Evolutionary conservation across 2,797 vertebrate genomes (phyloP), one percentile per base, ranked within the genome.

Genomic region (Rhinogobio ventralis): DNA sequence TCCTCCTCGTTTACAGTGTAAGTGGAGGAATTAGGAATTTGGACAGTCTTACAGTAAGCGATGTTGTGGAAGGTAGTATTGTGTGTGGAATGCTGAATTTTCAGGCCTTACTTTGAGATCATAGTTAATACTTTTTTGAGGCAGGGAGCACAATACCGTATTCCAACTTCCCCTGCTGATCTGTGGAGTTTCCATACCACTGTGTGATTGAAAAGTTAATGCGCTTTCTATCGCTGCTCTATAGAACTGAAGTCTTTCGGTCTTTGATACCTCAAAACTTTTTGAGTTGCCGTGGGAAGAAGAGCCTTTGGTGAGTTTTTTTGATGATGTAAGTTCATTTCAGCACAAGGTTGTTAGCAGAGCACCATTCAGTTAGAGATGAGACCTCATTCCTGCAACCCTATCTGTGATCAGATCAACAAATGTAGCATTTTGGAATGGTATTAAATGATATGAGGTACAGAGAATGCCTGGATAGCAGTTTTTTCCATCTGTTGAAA

Each of bases 301-400:
- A 66, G 42, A 66, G 77, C 60, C 42, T 66, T 49, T 66, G 77
- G 77, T 66, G 77, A 79, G 77, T 25, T 66, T 79, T 79, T 67
- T 67, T 79, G 77, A 79, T 67, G 74, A 77, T 77, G 74, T 60
- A 60, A 77, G 77, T 79, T 79, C 28, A 3, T 79, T 67, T 67
- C 25, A 67, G 60, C 77, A 33, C 39, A 79, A 66, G 60, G 42
- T 23, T 79, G 28, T 79, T 64, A 79, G 76, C 36, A 17, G 36
- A 46, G 36, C 76, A 14, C 39, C 15, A 25, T 64, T 79, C 57
- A 64, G 39, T 46, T 42, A 14, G 57, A 78, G 17, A 64, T 45
- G 60, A 66, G 45, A 49, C 57, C 62, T 79, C 42, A 30, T 49
- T 79, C 39, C 60, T 67, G 57, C 42, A 79, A 39, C 53, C 20